Percentiles rank a stretch among this genome's conserved stretches.
Conservation (phyloP, 2,113 vertebrate species). For the Myanophis thanlyinensis region DNA sequence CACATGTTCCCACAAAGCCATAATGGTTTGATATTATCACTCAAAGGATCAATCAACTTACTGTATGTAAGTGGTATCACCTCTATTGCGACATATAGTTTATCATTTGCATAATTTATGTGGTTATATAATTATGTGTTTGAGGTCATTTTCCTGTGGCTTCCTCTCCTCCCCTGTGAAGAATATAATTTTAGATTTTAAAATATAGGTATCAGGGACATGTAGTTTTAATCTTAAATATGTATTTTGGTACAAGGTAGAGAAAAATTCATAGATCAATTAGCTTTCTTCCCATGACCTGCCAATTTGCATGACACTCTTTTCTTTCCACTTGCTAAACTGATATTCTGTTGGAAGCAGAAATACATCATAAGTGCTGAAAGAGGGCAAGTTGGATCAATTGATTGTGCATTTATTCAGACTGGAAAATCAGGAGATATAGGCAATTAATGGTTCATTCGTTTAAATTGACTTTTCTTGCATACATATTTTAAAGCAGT, state of each 20-base stretch:
- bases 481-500: too few species aligned
- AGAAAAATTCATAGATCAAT: background rate
- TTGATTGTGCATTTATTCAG: background rate
- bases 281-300: background rate
- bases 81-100: too few species aligned
- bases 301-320: background rate
- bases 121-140: too few species aligned
- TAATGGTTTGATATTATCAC: too few species aligned
- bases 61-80: too few species aligned
- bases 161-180: background rate
- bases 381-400: background rate
- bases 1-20: too few species aligned
- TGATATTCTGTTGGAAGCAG: background rate
- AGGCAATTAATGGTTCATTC: background rate
- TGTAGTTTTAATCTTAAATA: background rate
- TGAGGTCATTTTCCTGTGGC: too few species aligned
- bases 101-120: too few species aligned
- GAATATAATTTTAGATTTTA: background rate
- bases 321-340: background rate
- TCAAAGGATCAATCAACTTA: too few species aligned
- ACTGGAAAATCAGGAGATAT: background rate
- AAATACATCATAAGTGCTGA: background rate
- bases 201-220: background rate
- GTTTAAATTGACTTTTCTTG: background rate
- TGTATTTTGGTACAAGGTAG: background rate